These are phyloP conservation scores for Triplophysa yarkandensis DNA, from an alignment of 2,797 vertebrate species.

Conservation along the genomic window DNA sequence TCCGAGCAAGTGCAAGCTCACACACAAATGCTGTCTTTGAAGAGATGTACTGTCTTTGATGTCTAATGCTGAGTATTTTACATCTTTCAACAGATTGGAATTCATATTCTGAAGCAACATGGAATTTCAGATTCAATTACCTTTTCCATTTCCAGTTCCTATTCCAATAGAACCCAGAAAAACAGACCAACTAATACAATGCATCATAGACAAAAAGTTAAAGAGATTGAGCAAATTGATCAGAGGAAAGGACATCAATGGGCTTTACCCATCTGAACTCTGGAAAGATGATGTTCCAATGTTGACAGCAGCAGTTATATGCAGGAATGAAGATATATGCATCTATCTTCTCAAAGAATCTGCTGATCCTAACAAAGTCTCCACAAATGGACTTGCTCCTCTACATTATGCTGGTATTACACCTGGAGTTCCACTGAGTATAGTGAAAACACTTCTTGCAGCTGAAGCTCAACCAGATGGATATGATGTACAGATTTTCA, in stretches of 20 bases:
- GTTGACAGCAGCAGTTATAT: constrained; percentile 59
- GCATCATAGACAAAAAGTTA: constrained; percentile 8
- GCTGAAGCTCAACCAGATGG: constrained; percentile 54
- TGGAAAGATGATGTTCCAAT: constrained; percentile 51
- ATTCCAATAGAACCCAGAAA: constrained; percentile 14
- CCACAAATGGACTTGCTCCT: accelerated
- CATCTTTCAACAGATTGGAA: background rate
- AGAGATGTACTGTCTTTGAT: background rate
- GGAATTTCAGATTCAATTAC: background rate
- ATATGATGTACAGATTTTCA: accelerated
- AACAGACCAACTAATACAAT: constrained; percentile 56
- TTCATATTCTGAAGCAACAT: constrained; percentile 24
- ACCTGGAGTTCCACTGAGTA: background rate
- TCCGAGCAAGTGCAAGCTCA: too few species aligned
- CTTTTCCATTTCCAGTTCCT: background rate
- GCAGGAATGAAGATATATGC: constrained; percentile 44
- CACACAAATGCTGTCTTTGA: too few species aligned
- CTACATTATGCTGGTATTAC: constrained; percentile 56
- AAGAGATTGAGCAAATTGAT: constrained; percentile 31
- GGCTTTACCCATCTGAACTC: constrained; percentile 38
- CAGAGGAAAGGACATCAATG: constrained; percentile 33
- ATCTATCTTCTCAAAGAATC: constrained; percentile 22
- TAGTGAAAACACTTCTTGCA: constrained; percentile 57
- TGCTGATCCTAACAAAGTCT: constrained; percentile 43
- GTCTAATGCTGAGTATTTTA: background rate